Evolutionary conservation across 2,888 invertebrate species (phyloP), one percentile per base, ranked within the genome.

Genomic region (Ommatoiulus sabulosus): DNA sequence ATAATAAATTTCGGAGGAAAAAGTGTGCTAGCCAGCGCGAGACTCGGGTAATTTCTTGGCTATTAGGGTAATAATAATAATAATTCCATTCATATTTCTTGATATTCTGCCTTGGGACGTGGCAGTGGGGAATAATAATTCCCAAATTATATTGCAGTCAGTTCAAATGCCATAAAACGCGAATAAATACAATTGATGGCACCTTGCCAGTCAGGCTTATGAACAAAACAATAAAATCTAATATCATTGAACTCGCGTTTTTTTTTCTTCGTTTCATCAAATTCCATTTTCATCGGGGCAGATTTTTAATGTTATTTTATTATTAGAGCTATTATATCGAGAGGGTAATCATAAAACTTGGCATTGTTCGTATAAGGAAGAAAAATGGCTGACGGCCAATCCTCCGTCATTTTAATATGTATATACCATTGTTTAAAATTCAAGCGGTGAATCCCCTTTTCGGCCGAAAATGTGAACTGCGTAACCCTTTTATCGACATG

Each of bases 101-200:
- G 24, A 72, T 72, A 10, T 72, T 72, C 10, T 10, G 72, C 72
- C 72, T 8, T 24, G 72, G 72, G 72, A 72, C 24, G 24, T 72
- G 72, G 24, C 24, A 24, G 72, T 72, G 72, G 24, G 72, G n/a
- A 72, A 72, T 72, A 72, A 72, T 72, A 72, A 72, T 72, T 72
- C 24, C 72, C 72, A 72, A 72, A 72, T 72, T 72, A 72, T 72
- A 72, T 72, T 72, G 72, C 72, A 72, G 72, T 24, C 72, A 72
- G 72, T 72, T 72, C 72, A 72, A 72, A 72, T 72, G 72, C 24
- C 72, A 72, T 72, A 72, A 72, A 72, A 72, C 24, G 72, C 72
- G 72, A 72, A 72, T 72, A 72, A 72, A 72, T 72, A 72, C 72
- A 72, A 72, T 72, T 72, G 72, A 72, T 72, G 72, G 72, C 72